A percentile compares a stretch with the other conserved stretches of the same genome.
These are phyloP conservation scores for Drosophila eugracilis DNA, from an alignment of 1,140 invertebrate genomes.

Conservation along the genomic window DNA sequence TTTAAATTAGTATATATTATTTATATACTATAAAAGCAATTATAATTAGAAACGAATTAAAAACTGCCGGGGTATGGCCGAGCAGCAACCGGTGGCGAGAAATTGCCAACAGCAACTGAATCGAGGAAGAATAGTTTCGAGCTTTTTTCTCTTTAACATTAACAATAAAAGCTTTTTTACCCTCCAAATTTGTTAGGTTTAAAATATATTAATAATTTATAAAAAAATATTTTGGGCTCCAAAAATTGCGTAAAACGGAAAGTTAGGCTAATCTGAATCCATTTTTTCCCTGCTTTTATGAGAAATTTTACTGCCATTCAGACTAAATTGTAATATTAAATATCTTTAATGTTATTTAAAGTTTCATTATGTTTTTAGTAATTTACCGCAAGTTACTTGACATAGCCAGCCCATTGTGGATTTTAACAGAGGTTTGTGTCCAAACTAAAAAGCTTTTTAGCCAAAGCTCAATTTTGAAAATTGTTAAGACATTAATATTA, in stretches of 20 bases:
- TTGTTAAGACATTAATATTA: not conserved
- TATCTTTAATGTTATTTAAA: no score
- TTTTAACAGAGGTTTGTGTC: conserved; percentile 8
- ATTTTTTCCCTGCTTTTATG: no score
- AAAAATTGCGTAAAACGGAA: no score
- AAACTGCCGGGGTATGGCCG: not conserved
- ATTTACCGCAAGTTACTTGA: no score
- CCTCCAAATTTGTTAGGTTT: not conserved
- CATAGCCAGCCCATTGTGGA: no score
- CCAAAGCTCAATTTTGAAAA: not conserved
- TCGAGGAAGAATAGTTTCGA: not conserved
- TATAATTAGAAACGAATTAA: conserved; percentile 2
- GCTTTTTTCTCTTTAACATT: conserved; percentile 13
- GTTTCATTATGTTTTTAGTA: not conserved
- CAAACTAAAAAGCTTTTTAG: not conserved
- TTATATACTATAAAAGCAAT: conserved; percentile 14
- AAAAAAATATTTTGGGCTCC: no score
- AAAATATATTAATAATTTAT: not conserved
- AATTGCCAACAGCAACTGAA: conserved; percentile 14
- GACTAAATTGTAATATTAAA: no score
- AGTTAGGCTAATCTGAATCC: no score
- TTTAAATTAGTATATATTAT: conserved; percentile 6
- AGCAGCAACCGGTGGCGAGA: not conserved
- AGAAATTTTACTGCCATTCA: no score
- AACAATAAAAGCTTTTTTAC: conserved; percentile 27